These are phyloP conservation scores for Paralinhomoeus sp. DNA, from an alignment of 2,888 invertebrate species.

Conservation along the genomic window DNA sequence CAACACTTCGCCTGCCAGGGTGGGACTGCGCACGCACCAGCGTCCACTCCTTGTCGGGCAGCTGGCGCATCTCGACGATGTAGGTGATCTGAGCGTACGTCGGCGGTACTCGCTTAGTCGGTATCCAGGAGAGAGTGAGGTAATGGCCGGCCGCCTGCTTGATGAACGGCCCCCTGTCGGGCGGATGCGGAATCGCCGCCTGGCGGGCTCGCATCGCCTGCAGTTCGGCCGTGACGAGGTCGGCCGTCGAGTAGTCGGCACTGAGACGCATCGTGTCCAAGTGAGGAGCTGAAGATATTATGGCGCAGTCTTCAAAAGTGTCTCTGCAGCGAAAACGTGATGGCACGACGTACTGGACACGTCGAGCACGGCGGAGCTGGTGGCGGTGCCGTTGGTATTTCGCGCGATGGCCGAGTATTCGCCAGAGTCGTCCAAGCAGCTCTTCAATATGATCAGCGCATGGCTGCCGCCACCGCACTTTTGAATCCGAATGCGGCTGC, in stretches of 20 bases:
- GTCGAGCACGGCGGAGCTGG: conserved; percentile 20
- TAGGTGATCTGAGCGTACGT: conserved; percentile 66
- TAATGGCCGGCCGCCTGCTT: conserved; percentile 70
- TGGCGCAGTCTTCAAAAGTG: conserved; percentile 6
- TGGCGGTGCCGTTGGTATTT: conserved; percentile 19
- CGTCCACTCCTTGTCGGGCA: conserved; percentile 77
- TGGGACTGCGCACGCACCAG: conserved; percentile 46
- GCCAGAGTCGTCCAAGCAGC: conserved; percentile 20
- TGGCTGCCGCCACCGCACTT: conserved; percentile 20
- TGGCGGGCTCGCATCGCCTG: too few species aligned
- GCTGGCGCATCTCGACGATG: conserved; percentile 73
- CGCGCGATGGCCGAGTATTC: conserved; percentile 21
- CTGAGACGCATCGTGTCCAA: conserved; percentile 15
- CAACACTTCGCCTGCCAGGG: too few species aligned
- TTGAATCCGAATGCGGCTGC: neutral
- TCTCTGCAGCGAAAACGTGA: too few species aligned
- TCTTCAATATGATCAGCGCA: conserved; percentile 21
- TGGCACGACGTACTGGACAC: too few species aligned
- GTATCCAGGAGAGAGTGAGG: conserved; percentile 73
- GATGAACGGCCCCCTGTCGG: conserved; percentile 71
- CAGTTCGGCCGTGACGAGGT: neutral
- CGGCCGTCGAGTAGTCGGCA: neutral
- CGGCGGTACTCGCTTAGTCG: conserved; percentile 64
- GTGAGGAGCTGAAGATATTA: conserved; percentile 11
- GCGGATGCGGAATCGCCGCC: conserved; percentile 46